Conservation (phyloP, 2,888 invertebrate species). For the Platerodrilus igneus region DNA sequence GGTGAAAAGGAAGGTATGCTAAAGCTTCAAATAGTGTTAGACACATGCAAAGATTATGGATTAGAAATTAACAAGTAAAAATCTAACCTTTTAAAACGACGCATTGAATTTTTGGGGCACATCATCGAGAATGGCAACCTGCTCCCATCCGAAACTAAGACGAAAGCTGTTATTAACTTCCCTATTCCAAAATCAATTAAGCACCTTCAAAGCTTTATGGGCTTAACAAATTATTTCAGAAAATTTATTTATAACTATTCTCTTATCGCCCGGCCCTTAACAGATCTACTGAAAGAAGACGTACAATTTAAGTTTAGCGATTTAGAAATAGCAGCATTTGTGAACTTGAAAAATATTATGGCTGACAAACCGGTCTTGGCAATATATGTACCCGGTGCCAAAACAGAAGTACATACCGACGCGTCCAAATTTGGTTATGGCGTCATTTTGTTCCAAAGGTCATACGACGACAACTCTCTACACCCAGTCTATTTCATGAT, state of each 20-base stretch:
- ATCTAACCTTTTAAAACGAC: no score
- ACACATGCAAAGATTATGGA: no score
- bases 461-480: conserved; percentile 24
- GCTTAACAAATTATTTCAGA: conserved; percentile 38
- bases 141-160: conserved; percentile 31
- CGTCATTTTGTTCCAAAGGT: conserved; percentile 32
- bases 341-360: conserved; percentile 21
- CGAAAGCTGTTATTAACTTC: conserved; percentile 31
- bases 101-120: conserved; percentile 28
- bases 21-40: no score
- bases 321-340: conserved; percentile 19
- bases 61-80: no score
- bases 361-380: conserved; percentile 19
- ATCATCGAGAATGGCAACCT: conserved; percentile 32
- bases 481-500: conserved; percentile 38
- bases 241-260: conserved; percentile 38
- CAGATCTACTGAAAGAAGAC: conserved; percentile 32
- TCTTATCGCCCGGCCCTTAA: conserved; percentile 36
- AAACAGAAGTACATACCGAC: conserved; percentile 33
- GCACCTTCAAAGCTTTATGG: conserved; percentile 36
- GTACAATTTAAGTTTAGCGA: conserved; percentile 21
- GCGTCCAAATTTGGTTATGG: conserved; percentile 32
- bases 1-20: no score
- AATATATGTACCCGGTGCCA: conserved; percentile 17
- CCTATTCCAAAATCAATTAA: conserved; percentile 31